Percentiles rank a stretch among this genome's conserved stretches.
Evolutionary conservation across 2,113 vertebrate genomes (phyloP).

Genomic region (Xenotilapia flavipinnis): DNA sequence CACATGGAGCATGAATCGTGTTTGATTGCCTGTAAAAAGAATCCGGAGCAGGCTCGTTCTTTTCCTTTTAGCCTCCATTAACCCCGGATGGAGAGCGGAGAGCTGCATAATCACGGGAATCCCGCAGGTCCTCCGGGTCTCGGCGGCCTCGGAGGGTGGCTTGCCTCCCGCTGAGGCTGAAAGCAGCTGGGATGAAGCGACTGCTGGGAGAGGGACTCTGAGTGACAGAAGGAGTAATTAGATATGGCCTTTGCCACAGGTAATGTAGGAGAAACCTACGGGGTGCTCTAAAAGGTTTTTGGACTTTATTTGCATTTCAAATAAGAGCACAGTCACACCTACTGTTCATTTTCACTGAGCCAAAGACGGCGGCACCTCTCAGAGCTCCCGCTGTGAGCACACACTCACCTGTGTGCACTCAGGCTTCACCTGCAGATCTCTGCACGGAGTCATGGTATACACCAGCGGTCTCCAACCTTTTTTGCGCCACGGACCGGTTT

Average conservation of each 20-base stretch:
- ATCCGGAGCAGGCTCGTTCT: not conserved
- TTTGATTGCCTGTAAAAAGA: not conserved
- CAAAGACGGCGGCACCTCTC: not conserved
- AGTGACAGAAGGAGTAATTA: slow-evolving; percentile 48
- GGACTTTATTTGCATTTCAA: slow-evolving; percentile 8
- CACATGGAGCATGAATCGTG: not conserved
- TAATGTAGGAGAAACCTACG: not conserved
- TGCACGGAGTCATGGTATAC: not conserved
- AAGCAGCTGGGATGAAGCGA: not conserved
- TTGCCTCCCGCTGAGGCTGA: not conserved
- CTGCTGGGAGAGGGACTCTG: not conserved
- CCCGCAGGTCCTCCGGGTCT: slow-evolving; percentile 7
- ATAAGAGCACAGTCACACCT: not conserved
- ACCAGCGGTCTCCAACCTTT: too few relatives aligned
- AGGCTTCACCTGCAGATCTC: not conserved
- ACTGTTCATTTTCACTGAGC: not conserved
- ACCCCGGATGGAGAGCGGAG: not conserved
- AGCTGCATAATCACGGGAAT: slow-evolving; percentile 10
- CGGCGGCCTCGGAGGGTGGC: not conserved
- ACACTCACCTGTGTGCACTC: not conserved
- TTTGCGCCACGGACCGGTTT: too few relatives aligned
- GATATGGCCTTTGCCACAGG: slow-evolving; percentile 21
- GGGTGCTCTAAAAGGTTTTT: not conserved
- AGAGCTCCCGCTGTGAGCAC: not conserved
- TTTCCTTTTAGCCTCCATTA: slow-evolving; percentile 30